phyloP scores from a whole-genome alignment of 2,888 invertebrate genomes.

The Pollenia amentaria region DNA sequence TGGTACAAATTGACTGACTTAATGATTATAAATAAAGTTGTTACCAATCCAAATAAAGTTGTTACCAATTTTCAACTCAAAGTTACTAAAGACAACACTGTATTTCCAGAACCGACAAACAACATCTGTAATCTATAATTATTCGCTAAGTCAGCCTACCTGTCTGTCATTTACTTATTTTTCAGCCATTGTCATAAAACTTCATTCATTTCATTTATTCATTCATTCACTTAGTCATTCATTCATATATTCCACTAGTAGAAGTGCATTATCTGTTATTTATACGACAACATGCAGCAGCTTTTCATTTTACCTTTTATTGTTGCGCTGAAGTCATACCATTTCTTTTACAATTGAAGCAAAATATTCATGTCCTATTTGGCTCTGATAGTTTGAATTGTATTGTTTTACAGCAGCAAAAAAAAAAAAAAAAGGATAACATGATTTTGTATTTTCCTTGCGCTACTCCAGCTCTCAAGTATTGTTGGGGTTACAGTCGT shows the following conservation, averaged over 20 bases:
- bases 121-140: not conserved
- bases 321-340: slow-evolving; percentile 36
- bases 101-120: not conserved
- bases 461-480: not conserved
- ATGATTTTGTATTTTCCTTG: not conserved
- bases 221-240: slow-evolving; percentile 37
- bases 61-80: not conserved
- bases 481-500: not conserved
- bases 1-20: too few species aligned
- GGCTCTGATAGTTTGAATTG: slow-evolving; percentile 1
- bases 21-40: too few species aligned
- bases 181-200: slow-evolving; percentile 17
- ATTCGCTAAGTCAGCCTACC: not conserved
- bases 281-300: slow-evolving; percentile 36
- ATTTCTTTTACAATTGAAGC: slow-evolving; percentile 32
- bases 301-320: slow-evolving; percentile 45
- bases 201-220: slow-evolving; percentile 49
- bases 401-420: slow-evolving; percentile 25
- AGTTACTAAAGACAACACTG: too few species aligned
- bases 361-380: slow-evolving; percentile 53
- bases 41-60: too few species aligned
- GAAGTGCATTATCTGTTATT: slow-evolving; percentile 42
- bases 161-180: slow-evolving; percentile 15
- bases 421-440: not conserved
- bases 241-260: not conserved